Conservation (phyloP, 1,140 invertebrate genomes). For the Meloidogyne hapla region DNA sequence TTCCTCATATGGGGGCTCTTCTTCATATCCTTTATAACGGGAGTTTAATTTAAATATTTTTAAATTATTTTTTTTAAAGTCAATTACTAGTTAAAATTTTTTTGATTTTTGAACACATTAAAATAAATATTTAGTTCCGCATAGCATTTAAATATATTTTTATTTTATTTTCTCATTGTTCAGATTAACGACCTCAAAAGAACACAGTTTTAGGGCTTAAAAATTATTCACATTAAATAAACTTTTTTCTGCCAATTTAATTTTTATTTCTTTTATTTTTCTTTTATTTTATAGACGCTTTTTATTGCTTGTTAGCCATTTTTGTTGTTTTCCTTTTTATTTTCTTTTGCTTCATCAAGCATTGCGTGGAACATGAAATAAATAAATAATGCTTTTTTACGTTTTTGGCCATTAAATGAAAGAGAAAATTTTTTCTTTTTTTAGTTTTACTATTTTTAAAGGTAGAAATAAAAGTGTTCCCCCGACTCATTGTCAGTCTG, state of each 20-base stretch:
- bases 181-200: neutral
- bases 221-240: neutral
- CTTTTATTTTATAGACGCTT: no score
- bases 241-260: neutral
- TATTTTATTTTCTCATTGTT: neutral
- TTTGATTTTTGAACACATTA: neutral
- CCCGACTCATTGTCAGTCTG: neutral
- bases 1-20: no score
- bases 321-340: neutral
- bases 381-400: neutral
- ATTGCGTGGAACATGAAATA: conserved; percentile 1
- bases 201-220: neutral
- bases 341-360: conserved; percentile 1
- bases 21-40: neutral
- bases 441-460: neutral
- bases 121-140: neutral
- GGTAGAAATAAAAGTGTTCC: neutral
- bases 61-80: neutral
- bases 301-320: no score
- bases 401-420: neutral
- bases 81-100: neutral
- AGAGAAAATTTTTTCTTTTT: neutral
- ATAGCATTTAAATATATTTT: neutral
- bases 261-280: neutral
- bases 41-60: neutral